These are phyloP conservation scores for Liasis olivaceus DNA, from an alignment of 2,797 vertebrate genomes.

Conservation along the genomic window DNA sequence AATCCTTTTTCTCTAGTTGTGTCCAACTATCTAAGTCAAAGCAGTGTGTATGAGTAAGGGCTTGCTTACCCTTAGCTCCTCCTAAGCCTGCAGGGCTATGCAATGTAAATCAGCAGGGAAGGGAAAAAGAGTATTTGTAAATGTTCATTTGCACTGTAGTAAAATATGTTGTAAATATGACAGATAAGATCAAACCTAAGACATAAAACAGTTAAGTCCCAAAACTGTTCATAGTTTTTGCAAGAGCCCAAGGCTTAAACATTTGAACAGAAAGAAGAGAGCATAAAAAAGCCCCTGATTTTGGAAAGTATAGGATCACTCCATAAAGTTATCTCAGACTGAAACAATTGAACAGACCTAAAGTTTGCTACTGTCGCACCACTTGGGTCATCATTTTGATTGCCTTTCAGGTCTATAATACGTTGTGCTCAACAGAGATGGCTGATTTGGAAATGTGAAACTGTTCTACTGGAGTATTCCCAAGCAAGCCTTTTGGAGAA, in stretches of 20 bases:
- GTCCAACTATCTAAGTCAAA: neutral
- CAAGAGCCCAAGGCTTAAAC: neutral
- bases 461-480: neutral
- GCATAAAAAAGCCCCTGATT: neutral
- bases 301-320: neutral
- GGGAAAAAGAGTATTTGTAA: accelerated
- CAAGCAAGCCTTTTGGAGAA: neutral
- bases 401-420: neutral
- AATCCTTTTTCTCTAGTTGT: neutral
- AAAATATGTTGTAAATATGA: neutral
- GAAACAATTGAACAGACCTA: neutral
- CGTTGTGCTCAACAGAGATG: neutral
- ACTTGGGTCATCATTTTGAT: neutral
- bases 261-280: neutral
- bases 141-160: accelerated
- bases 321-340: neutral
- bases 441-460: neutral
- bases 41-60: accelerated
- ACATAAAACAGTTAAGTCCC: neutral
- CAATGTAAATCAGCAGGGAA: neutral
- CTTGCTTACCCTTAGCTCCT: neutral
- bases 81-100: accelerated
- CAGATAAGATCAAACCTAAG: slow-evolving; percentile 15
- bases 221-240: neutral
- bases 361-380: neutral